Evolutionary conservation across 2,797 vertebrate genomes (phyloP).

Genomic region (Rhyacichthys aspro): DNA sequence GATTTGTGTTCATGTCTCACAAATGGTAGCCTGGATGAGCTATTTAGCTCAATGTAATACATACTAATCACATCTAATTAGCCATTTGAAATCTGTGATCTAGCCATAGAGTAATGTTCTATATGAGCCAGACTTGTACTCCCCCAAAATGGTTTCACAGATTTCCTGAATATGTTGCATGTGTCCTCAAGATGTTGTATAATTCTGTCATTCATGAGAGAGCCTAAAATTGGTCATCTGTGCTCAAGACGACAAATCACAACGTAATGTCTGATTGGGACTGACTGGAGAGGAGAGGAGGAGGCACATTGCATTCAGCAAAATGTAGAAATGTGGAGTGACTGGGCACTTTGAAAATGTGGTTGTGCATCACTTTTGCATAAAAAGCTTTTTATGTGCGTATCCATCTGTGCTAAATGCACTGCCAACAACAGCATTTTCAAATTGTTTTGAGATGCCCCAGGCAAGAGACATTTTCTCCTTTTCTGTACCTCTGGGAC

Average conservation of each 20-base stretch:
- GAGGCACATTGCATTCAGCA: conserved; percentile 27
- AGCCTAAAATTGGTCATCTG: conserved; percentile 65
- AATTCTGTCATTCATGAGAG: conserved; percentile 63
- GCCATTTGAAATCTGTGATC: conserved; percentile 32
- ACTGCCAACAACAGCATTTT: conserved; percentile 48
- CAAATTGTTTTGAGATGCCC: conserved; percentile 51
- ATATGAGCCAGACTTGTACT: conserved; percentile 35
- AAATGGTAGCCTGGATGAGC: conserved; percentile 13
- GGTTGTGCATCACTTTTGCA: conserved; percentile 47
- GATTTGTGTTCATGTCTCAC: too few species aligned
- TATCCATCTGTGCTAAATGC: conserved; percentile 63
- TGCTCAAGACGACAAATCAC: conserved; percentile 49
- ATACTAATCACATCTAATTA: conserved; percentile 60
- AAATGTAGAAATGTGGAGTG: conserved; percentile 44
- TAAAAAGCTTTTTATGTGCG: conserved; percentile 62
- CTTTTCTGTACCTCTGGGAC: conserved; percentile 40
- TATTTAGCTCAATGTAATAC: conserved; percentile 27
- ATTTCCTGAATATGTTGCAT: conserved; percentile 47
- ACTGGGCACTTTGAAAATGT: conserved; percentile 44
- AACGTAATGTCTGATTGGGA: conserved; percentile 42
- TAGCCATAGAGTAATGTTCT: conserved; percentile 27
- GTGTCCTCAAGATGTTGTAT: conserved; percentile 45
- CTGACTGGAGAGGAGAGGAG: conserved; percentile 25
- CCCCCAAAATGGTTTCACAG: conserved; percentile 39
- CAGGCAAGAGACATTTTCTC: conserved; percentile 33